These are phyloP conservation scores for Penaeus indicus DNA, from an alignment of 1,140 invertebrate genomes.

Conservation along the genomic window DNA sequence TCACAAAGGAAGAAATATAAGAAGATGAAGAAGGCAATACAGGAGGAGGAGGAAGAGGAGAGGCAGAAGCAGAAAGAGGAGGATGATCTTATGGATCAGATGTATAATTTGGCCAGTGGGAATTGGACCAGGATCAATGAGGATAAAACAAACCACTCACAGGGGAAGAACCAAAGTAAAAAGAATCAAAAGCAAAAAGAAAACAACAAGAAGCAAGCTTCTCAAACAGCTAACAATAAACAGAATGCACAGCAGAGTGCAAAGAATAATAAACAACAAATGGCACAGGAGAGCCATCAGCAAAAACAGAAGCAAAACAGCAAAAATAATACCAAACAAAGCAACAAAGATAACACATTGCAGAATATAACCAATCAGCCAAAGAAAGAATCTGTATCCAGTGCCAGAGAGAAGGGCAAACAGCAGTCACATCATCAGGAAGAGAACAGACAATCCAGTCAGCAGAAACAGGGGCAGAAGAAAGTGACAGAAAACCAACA, in stretches of 20 bases:
- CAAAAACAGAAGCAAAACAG: constrained; percentile 7
- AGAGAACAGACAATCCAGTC: background rate
- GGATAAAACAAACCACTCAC: constrained; percentile 6
- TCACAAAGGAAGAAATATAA: constrained; percentile 66
- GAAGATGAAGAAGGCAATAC: constrained; percentile 55
- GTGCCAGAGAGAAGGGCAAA: constrained; percentile 3
- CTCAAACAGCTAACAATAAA: constrained; percentile 6
- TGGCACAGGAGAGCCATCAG: background rate
- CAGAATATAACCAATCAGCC: constrained; percentile 28
- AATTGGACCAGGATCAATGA: constrained; percentile 10
- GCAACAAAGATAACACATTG: constrained; percentile 17
- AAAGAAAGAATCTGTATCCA: background rate
- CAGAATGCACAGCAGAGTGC: constrained; percentile 7
- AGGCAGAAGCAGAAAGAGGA: constrained; percentile 61
- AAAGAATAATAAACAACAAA: constrained; percentile 35
- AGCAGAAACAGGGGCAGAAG: constrained; percentile 29
- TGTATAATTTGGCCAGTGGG: constrained; percentile 63
- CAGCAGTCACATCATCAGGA: constrained; percentile 1
- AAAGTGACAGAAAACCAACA: background rate
- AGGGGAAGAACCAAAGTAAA: constrained; percentile 44
- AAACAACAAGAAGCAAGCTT: constrained; percentile 23
- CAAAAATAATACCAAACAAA: constrained; percentile 50
- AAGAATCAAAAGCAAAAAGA: constrained; percentile 49
- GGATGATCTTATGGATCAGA: constrained; percentile 66
- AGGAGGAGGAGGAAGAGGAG: constrained; percentile 55